Evolutionary conservation across 1,140 invertebrate species (phyloP).

Genomic region (Drosophila elegans): DNA sequence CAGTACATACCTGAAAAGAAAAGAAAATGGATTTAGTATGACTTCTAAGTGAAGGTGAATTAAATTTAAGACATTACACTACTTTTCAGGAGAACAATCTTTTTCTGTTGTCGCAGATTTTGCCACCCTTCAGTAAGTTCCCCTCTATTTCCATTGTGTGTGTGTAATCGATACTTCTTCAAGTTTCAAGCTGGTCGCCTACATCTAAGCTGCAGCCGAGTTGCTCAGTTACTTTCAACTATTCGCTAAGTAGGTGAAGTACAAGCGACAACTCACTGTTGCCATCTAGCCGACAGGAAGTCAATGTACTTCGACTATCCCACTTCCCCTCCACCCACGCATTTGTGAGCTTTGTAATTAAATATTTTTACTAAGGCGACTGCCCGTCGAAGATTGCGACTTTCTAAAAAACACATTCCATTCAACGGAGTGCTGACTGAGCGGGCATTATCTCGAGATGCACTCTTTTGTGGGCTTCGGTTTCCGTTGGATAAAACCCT

Average conservation of each 20-base stretch:
- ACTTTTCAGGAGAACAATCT: not conserved
- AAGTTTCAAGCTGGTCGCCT: conserved; percentile 48
- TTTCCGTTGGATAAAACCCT: conserved; percentile 56
- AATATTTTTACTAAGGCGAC: conserved; percentile 50
- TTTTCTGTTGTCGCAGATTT: conserved; percentile 14
- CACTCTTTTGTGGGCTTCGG: conserved; percentile 44
- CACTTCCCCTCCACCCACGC: not conserved
- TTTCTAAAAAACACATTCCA: conserved; percentile 38
- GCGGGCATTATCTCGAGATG: conserved; percentile 3
- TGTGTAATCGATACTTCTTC: conserved; percentile 65
- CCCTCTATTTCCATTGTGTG: conserved; percentile 15
- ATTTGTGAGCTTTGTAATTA: conserved; percentile 59
- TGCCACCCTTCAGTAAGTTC: not conserved
- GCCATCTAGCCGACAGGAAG: conserved; percentile 48
- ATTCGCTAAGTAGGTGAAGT: conserved; percentile 66
- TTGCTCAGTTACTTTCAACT: conserved; percentile 33
- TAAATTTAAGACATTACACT: conserved; percentile 13
- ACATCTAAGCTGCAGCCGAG: conserved; percentile 31
- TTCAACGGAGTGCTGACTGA: conserved; percentile 6
- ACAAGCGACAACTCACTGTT: conserved; percentile 24
- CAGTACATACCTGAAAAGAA: conserved; percentile 49
- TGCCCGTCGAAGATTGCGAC: conserved; percentile 16
- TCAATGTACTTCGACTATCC: conserved; percentile 43
- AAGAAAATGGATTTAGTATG: conserved; percentile 15
- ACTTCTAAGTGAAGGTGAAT: conserved; percentile 1